Evolutionary conservation across 2,888 invertebrate genomes (phyloP), one percentile per base, ranked within the genome.

Genomic region (Eupithecia pulchellata): DNA sequence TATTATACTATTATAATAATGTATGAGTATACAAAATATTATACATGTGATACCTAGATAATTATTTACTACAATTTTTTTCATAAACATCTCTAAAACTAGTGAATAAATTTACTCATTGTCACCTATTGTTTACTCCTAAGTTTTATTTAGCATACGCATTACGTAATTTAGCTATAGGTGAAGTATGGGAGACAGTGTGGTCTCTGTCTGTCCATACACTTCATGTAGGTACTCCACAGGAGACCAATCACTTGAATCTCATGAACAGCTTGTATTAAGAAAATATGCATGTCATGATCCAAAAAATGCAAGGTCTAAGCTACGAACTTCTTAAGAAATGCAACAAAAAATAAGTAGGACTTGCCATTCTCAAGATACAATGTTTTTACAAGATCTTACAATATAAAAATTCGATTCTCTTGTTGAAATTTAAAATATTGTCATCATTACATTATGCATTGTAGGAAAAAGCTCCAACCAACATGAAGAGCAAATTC

Each of bases 21-120:
- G 32, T 60, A 60, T 3, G 60, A 11, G 60, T 60, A 32, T 60
- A 60, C 20, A 34, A 60, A 60, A n/a, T 34, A 60, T 34, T 60
- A 60, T 25, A 34, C 60, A 60, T 34, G 58, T 60, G 60, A 58
- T 30, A n/a, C 34, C 11, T 60, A 60, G 11, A 32, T 61, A 34
- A 60, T 20, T 60, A 32, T 34, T 20, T 25, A 61, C 34, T 61
- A 36, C 13, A 14, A 25, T 13, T 13, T 14, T 20, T 61, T 34
- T 14, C 20, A 32, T 60, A 52, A 20, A 52, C 1, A 57, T 57
- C 17, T 29, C 2, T 17, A 29, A 17, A 57, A 29, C 29, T 29
- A 57, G 27, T 30, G 27, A 29, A 30, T 14, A 30, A 29, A 14
- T 30, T n/a, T 17, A 58, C 30, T 25, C 2, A 57, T 13, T 57